Percentiles rank a stretch among this genome's conserved stretches.
phyloP scores from a whole-genome alignment of 1,140 invertebrate species.

The Pseudomyrmex concolor region DNA sequence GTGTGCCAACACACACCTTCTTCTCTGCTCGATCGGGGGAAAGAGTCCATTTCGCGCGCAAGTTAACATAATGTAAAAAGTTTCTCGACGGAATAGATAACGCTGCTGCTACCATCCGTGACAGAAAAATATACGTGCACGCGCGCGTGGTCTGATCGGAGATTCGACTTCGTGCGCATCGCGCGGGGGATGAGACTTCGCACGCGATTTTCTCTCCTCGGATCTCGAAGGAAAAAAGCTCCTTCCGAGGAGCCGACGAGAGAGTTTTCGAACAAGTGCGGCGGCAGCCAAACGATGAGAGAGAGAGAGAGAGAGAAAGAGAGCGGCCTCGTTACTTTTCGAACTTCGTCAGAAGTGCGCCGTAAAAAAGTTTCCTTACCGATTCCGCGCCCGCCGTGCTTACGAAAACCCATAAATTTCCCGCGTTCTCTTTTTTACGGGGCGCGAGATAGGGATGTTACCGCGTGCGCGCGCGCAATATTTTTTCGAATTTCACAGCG shows the following conservation, averaged over 20 bases:
- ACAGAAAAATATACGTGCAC: conserved; percentile 24
- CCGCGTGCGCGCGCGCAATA: not conserved
- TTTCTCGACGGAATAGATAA: conserved; percentile 62
- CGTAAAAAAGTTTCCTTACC: conserved; percentile 56
- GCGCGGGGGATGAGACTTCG: conserved; percentile 8
- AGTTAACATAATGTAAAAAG: conserved; percentile 74
- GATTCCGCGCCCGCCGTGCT: conserved; percentile 33
- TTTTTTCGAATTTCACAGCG: conserved; percentile 41
- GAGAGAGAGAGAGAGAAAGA: too few relatives aligned
- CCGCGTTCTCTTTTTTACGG: not conserved
- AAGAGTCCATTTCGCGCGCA: conserved; percentile 68
- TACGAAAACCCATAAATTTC: conserved; percentile 41
- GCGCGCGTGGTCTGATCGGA: conserved; percentile 20
- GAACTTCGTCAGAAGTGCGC: conserved; percentile 57
- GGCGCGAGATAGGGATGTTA: not conserved
- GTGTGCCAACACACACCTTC: not conserved
- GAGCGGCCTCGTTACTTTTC: conserved; percentile 62
- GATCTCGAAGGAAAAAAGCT: not conserved
- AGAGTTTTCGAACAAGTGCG: conserved; percentile 30
- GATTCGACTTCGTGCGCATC: conserved; percentile 15
- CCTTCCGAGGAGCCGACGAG: not conserved
- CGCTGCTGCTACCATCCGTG: conserved; percentile 4
- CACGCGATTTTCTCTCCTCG: conserved; percentile 28
- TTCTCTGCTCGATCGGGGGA: not conserved
- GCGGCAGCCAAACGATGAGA: conserved; percentile 25